Evolutionary conservation across 2,888 invertebrate genomes (phyloP), one percentile per base, ranked within the genome.

Genomic region (Drosophila kanekoi): DNA sequence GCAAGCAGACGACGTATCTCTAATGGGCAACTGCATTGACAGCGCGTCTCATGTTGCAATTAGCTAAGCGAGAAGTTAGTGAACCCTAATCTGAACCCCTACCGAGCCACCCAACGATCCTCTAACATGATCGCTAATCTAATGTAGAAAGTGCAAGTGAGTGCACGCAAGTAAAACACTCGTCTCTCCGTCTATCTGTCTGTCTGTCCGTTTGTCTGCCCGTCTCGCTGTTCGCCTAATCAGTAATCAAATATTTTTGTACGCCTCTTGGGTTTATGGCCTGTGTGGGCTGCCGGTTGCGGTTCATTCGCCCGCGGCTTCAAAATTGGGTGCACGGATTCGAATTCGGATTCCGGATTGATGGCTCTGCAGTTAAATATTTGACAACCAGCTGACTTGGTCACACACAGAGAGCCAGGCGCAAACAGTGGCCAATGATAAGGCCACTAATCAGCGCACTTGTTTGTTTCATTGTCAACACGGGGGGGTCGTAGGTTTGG

Each of bases 91-190:
- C 66, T 58, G 52, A 45, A 51, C 47, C 52, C 18, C 28, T n/a
- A 11, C 33, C 11, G 18, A 6, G 32, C 4, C 35, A 18, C 9
- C 32, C 53, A n/a, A 10, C 28, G 16, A 40, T 43, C 32, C 72
- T 23, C 33, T 41, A n/a, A 14, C 14, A 16, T 13, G 37, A 48
- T 32, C 57, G 32, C 54, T 77, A 78, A 81, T 80, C 82, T 65
- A 43, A 23, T 64, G 48, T 82, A 76, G 87, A 85, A 87, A 83
- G 83, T 84, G 83, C 83, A 87, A 83, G 83, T 83, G 70, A 82
- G 78, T 86, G 87, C 76, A 84, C 63, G 64, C 59, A 59, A 45
- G 59, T 61, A 62, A 66, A 76, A 68, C 72, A 68, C 62, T 72
- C 56, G 10, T 48, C 38, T 33, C 20, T 38, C 58, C 40, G 52